Base-by-base conservation (phyloP, 2,113 vertebrate species). In the Geothlypis trichas region DNA sequence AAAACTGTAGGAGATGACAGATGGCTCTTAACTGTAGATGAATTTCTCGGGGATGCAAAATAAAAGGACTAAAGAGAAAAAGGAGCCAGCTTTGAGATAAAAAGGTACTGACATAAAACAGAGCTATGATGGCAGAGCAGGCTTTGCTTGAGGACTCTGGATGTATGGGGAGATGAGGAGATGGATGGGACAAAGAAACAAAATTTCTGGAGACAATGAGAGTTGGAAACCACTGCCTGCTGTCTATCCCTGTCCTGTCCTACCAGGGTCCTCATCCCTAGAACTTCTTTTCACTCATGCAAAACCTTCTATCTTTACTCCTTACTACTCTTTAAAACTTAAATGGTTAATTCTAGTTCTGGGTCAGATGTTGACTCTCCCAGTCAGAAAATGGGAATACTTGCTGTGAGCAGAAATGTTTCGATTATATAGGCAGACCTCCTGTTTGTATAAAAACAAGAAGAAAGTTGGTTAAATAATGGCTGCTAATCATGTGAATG, bases 371-470 rank as follows among this genome's bases (percentile, higher is more conserved):
- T 63, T 74, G 68, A 67, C 30, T n/a, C 23, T 77, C 16, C 15
- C 55, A 26, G 42, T 35, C 46, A 86, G 88, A 93, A 92, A 88
- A 88, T 15, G 30, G 13, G 55, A 93, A 67, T 75, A 61, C 4
- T 67, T 74, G 14, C 27, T 3, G 0, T 20, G 24, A 26, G 65
- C 47, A 86, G 42, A 90, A 86, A 59, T 42, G 28, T 74, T 92
- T 78, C 5, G 3, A 77, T 86, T 67, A 41, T 63, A 63, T 21
- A 84, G 69, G 24, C 37, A 91, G 68, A 67, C 10, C 51, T 90
- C 30, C 14, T 84, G 57, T 87, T 93, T 87, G 52, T 93, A 72
- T 72, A 75, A 89, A 96, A 96, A 46, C 39, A 89, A 92, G 68
- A 87, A 87, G 65, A 33, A 81, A 77, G 30, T 23, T 63, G 27